phyloP scores from a whole-genome alignment of 2,113 vertebrate species.

The Phocoena phocoena region DNA sequence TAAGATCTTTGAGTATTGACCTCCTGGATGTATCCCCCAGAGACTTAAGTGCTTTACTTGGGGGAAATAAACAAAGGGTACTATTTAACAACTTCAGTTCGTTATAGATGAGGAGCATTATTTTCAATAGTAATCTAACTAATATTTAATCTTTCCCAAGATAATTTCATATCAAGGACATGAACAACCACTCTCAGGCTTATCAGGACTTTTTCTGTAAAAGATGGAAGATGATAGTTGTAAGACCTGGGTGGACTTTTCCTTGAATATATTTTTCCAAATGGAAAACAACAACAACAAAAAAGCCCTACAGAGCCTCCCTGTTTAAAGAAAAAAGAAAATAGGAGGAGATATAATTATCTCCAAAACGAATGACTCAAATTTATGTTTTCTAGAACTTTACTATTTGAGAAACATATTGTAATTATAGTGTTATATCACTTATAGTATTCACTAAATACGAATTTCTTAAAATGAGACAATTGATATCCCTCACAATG shows the following conservation, averaged over 20 bases:
- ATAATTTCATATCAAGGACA: neutral
- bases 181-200: neutral
- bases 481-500: neutral
- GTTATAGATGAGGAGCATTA: neutral
- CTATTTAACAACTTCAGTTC: neutral
- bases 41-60: neutral
- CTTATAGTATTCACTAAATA: neutral
- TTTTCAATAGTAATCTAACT: neutral
- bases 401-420: neutral
- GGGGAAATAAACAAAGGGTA: neutral
- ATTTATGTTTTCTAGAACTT: neutral
- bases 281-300: neutral
- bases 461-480: neutral
- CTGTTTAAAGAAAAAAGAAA: neutral
- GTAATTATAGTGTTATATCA: neutral
- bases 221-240: neutral
- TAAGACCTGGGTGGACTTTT: neutral
- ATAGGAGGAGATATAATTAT: neutral
- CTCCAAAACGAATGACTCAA: neutral
- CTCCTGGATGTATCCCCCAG: neutral
- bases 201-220: neutral
- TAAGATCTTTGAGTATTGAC: neutral
- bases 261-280: neutral
- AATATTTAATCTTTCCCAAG: neutral
- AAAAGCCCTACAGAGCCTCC: neutral